These are phyloP conservation scores for Sakesphorus luctuosus DNA, from an alignment of 2,113 vertebrate species.

Conservation along the genomic window DNA sequence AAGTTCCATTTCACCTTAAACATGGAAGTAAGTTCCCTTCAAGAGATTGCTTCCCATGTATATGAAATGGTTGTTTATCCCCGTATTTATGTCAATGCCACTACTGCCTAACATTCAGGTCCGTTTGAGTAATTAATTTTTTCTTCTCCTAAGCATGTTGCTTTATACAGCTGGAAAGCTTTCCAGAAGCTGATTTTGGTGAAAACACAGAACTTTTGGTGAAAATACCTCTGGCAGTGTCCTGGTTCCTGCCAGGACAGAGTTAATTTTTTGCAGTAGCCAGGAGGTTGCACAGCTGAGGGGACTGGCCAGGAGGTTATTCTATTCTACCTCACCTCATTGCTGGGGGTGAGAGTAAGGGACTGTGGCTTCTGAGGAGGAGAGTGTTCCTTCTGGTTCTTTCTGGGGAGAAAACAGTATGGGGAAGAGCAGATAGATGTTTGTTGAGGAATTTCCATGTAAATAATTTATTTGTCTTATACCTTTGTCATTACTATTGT, in stretches of 20 bases:
- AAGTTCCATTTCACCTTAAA: neutral
- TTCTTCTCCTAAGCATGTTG: neutral
- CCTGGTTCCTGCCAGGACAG: neutral
- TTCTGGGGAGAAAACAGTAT: neutral
- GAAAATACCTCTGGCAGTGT: rapidly evolving
- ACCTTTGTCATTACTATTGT: neutral
- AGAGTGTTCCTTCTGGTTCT: rapidly evolving
- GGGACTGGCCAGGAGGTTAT: rapidly evolving
- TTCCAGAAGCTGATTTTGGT: neutral
- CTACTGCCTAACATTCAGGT: neutral
- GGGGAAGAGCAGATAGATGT: rapidly evolving
- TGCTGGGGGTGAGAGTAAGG: neutral
- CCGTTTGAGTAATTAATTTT: neutral
- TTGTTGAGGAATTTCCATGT: neutral
- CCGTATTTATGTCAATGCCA: neutral
- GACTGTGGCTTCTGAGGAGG: rapidly evolving
- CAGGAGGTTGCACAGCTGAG: rapidly evolving
- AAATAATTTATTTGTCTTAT: neutral
- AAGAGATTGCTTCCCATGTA: neutral
- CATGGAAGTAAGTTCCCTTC: neutral
- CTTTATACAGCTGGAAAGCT: neutral
- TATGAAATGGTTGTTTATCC: neutral
- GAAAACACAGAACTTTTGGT: neutral
- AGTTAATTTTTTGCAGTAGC: neutral
- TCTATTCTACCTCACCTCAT: neutral